phyloP scores from a whole-genome alignment of 2,888 invertebrate genomes.

The Pachycephus smyrnensis region DNA sequence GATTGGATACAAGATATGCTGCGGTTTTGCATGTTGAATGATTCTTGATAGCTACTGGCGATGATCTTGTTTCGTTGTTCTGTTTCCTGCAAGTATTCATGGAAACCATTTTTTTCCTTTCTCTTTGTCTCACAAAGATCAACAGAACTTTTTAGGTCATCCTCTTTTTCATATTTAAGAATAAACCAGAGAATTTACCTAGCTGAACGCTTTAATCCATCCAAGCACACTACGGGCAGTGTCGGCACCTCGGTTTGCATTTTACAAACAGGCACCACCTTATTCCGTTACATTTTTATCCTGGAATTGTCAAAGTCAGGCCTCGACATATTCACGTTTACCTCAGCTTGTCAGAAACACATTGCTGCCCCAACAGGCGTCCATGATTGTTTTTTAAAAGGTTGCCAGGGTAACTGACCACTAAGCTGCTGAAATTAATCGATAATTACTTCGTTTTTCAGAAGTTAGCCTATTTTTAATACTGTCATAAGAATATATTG shows the following conservation, averaged over 20 bases:
- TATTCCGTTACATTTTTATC: constrained; percentile 12
- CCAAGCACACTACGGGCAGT: constrained; percentile 57
- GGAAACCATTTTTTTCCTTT: not conserved
- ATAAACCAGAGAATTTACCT: constrained; percentile 45
- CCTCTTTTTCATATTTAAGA: not conserved
- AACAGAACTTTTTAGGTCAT: not conserved
- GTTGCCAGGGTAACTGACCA: constrained; percentile 50
- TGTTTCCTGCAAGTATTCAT: constrained; percentile 42
- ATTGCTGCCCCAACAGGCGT: constrained; percentile 44
- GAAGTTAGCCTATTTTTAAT: not conserved
- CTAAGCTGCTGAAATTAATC: constrained; percentile 8
- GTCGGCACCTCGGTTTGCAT: constrained; percentile 63
- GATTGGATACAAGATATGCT: constrained; percentile 44
- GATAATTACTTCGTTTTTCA: constrained; percentile 8
- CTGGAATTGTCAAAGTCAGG: constrained; percentile 15
- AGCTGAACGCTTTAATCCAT: constrained; percentile 47
- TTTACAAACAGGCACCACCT: constrained; percentile 36
- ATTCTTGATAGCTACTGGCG: constrained; percentile 41
- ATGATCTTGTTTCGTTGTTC: constrained; percentile 42
- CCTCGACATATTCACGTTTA: constrained; percentile 25
- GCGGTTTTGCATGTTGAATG: constrained; percentile 41
- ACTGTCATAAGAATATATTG: not conserved
- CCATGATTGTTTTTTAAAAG: constrained; percentile 55
- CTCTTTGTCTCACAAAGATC: not conserved
- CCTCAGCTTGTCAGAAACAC: constrained; percentile 31